Percentiles rank a stretch among this genome's conserved stretches.
These are phyloP conservation scores for Trichonephila clavipes DNA, from an alignment of 1,140 invertebrate genomes.

Conservation along the genomic window DNA sequence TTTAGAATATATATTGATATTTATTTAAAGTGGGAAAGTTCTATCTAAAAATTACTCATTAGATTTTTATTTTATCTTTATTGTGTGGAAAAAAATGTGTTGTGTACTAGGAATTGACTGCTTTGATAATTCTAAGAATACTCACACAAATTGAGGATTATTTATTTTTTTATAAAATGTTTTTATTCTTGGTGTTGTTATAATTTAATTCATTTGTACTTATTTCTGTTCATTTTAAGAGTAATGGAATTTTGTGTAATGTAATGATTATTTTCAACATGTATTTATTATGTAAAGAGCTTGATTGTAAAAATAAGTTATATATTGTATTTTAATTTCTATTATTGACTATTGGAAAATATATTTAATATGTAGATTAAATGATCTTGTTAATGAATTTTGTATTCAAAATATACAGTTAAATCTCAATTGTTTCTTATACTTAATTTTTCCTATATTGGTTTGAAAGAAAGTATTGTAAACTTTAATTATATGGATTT, in stretches of 20 bases:
- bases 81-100: too few relatives aligned
- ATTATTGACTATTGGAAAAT: not conserved
- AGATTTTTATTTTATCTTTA: too few relatives aligned
- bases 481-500: too few relatives aligned
- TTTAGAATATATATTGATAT: too few relatives aligned
- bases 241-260: not conserved
- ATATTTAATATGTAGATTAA: not conserved
- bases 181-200: not conserved
- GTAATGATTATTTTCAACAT: not conserved
- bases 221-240: not conserved
- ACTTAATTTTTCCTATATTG: too few relatives aligned
- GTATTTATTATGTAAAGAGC: conserved; percentile 9
- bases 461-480: too few relatives aligned
- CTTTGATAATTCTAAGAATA: not conserved
- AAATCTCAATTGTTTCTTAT: too few relatives aligned
- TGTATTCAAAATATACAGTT: too few relatives aligned
- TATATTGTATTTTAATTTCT: not conserved
- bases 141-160: not conserved
- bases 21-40: too few relatives aligned
- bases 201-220: not conserved
- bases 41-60: too few relatives aligned
- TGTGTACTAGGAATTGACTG: too few relatives aligned
- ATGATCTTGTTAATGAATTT: too few relatives aligned
- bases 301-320: not conserved
- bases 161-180: conserved; percentile 1